Evolutionary conservation across 1,140 invertebrate genomes (phyloP), one percentile per base, ranked within the genome.

Genomic region (Prorops nasuta): DNA sequence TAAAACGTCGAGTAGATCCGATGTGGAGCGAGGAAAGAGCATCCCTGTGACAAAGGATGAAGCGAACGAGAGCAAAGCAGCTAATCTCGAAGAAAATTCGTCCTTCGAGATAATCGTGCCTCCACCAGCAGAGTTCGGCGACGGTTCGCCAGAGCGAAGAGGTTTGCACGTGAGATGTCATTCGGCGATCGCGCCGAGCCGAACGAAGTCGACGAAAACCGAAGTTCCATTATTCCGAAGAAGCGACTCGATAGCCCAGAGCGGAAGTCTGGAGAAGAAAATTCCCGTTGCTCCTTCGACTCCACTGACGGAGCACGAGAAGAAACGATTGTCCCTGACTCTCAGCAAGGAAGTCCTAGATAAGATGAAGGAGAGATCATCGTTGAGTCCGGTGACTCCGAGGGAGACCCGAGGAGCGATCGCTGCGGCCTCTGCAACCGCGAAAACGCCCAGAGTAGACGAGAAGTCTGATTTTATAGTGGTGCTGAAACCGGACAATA

Each of bases 331-430:
- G 34, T 90, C 87, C 0, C 80, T 85, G 69, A 84, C 81, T 4
- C 72, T 91, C 2, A 86, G 88, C 44, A 83, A 84, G 62, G 89
- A 90, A 76, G 78, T 89, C 7, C 68, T 88, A 42, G 82, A 88
- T 51, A 81, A 81, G 67, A 79, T 86, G 3, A 72, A 60, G 40
- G 83, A 80, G 66, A 78, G 56, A 58, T 34, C 71, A 8, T 71
- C 76, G 1, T 66, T 76, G 4, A 71, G 79, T 0, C 64, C 82
- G 3, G 69, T 84, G 15, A 71, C 80, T 35, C 83, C 81, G 2
- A 78, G 84, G 18, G 85, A 87, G 66, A 86, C 84, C 0, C 69
- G 81, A 4, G 86, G 84, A 2, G 85, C 85, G 12, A 78, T 83
- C 9, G 85, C 84, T 0, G 80, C 77, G 3, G 77, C 69, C 1